A percentile compares a stretch with the other conserved stretches of the same genome.
phyloP scores from a whole-genome alignment of 2,797 vertebrate genomes.

The Cetoscarus ocellatus region DNA sequence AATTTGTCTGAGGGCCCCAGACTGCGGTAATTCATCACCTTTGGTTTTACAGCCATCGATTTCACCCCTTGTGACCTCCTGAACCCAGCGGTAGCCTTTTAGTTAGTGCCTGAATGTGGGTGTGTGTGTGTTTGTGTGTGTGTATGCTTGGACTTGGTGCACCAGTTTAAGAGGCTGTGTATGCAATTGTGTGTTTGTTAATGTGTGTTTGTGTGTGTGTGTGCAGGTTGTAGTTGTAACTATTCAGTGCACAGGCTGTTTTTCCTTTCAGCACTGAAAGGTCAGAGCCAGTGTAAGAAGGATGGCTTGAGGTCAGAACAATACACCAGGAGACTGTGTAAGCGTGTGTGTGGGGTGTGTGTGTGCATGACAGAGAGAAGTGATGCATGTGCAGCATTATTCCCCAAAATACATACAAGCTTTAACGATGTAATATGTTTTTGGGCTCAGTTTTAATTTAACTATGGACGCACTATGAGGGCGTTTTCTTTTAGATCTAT shows the following conservation, averaged over 20 bases:
- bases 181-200: conserved; percentile 44
- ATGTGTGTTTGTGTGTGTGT: conserved; percentile 31
- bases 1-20: conserved; percentile 78
- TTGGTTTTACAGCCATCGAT: conserved; percentile 83
- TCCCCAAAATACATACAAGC: not conserved
- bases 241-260: conserved; percentile 69
- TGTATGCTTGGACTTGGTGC: conserved; percentile 24
- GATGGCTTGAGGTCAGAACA: conserved; percentile 86
- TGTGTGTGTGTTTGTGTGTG: conserved; percentile 16
- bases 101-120: conserved; percentile 59
- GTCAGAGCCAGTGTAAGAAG: conserved; percentile 85
- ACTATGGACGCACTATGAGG: too few relatives aligned
- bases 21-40: conserved; percentile 87
- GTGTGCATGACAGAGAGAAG: not conserved
- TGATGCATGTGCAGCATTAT: conserved; percentile 28
- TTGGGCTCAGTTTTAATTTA: too few relatives aligned
- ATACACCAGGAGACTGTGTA: conserved; percentile 58
- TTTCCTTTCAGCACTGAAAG: conserved; percentile 81
- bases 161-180: conserved; percentile 19
- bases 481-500: too few relatives aligned
- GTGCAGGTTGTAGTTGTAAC: conserved; percentile 46
- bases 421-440: not conserved
- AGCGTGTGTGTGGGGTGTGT: conserved; percentile 8
- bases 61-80: conserved; percentile 79
- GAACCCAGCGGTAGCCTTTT: conserved; percentile 76